These are phyloP conservation scores for Gryllus longicercus DNA, from an alignment of 2,888 invertebrate species.

Conservation along the genomic window DNA sequence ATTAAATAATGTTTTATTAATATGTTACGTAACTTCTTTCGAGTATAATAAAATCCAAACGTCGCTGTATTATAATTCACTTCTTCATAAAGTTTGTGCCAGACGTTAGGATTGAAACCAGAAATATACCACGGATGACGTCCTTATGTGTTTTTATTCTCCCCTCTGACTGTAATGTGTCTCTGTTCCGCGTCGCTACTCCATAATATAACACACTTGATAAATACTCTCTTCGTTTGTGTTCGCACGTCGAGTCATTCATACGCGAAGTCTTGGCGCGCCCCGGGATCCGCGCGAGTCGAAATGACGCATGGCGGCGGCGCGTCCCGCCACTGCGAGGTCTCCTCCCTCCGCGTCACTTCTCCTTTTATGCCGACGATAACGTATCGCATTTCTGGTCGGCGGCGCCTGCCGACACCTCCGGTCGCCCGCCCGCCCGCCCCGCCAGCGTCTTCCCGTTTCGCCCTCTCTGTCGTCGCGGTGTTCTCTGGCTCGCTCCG, in stretches of 20 bases:
- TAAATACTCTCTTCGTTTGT: not conserved
- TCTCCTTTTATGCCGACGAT: not conserved
- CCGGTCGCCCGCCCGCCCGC: not conserved
- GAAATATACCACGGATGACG: too few relatives aligned
- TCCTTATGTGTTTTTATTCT: too few relatives aligned
- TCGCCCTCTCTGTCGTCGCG: not conserved
- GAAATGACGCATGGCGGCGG: not conserved
- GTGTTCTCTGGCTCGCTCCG: too few relatives aligned
- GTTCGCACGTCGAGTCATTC: not conserved
- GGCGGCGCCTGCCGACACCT: not conserved
- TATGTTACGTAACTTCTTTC: too few relatives aligned
- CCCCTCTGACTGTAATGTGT: too few relatives aligned
- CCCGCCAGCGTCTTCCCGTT: not conserved
- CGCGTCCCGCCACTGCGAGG: not conserved
- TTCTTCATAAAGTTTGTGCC: too few relatives aligned
- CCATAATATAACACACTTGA: not conserved
- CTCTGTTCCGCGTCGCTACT: too few relatives aligned
- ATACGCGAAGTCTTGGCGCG: not conserved
- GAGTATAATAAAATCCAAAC: too few relatives aligned
- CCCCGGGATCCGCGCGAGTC: not conserved
- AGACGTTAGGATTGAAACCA: too few relatives aligned
- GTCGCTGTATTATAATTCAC: too few relatives aligned
- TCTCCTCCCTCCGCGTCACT: not conserved
- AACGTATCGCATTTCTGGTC: not conserved
- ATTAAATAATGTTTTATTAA: too few relatives aligned